A percentile compares a stretch with the other conserved stretches of the same genome.
Evolutionary conservation across 2,113 vertebrate species (phyloP).

Genomic region (Plotosus lineatus): DNA sequence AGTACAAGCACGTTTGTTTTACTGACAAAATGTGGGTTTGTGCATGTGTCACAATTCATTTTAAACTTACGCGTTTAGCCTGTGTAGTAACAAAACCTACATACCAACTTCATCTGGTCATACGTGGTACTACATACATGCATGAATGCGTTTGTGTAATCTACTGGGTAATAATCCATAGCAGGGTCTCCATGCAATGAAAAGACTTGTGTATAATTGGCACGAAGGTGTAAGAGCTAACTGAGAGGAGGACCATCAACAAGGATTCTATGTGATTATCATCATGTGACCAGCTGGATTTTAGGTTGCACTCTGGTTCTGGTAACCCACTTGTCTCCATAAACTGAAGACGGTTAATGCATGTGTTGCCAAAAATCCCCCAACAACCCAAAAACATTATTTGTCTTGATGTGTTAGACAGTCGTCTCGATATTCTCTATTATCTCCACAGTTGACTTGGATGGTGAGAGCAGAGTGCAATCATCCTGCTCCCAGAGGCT

Average conservation of each 20-base stretch:
- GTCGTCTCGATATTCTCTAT: slow-evolving; percentile 91
- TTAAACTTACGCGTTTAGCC: neutral
- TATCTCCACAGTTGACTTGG: slow-evolving; percentile 83
- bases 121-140: slow-evolving; percentile 4
- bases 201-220: slow-evolving; percentile 17
- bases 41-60: slow-evolving; percentile 1
- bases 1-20: neutral
- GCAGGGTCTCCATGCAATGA: slow-evolving; percentile 23
- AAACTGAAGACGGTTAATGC: neutral
- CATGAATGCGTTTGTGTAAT: slow-evolving; percentile 13
- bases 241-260: neutral
- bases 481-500: slow-evolving; percentile 84
- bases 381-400: neutral
- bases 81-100: neutral
- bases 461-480: slow-evolving; percentile 80
- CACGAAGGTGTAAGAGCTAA: slow-evolving; percentile 3
- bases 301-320: slow-evolving; percentile 28
- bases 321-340: neutral
- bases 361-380: neutral
- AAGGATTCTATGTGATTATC: slow-evolving; percentile 11
- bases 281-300: neutral
- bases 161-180: slow-evolving; percentile 32
- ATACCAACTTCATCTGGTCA: slow-evolving; percentile 7
- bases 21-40: neutral
- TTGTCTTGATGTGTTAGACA: slow-evolving; percentile 69